Conservation (phyloP, 2,888 invertebrate genomes). For the Patella depressa region DNA sequence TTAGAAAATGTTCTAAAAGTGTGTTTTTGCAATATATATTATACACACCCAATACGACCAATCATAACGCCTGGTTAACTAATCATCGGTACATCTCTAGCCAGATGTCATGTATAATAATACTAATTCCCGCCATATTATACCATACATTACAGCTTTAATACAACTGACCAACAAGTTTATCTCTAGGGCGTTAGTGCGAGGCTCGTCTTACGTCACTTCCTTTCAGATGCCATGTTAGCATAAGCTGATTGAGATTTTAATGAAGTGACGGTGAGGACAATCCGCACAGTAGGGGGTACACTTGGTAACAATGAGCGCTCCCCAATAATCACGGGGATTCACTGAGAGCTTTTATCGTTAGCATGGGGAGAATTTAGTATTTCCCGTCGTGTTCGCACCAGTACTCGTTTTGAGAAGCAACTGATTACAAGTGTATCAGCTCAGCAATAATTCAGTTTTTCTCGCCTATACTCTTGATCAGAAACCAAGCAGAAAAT, state of each 20-base stretch:
- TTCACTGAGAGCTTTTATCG: constrained; percentile 5
- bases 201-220: constrained; percentile 2
- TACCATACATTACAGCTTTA: not conserved
- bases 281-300: not conserved
- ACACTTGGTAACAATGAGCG: not conserved
- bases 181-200: constrained; percentile 4
- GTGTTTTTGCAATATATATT: too few species aligned
- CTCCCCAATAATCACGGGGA: constrained; percentile 7
- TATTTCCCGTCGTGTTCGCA: constrained; percentile 11
- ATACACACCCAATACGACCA: too few species aligned
- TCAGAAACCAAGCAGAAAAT: constrained; percentile 11
- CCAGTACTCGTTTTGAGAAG: not conserved
- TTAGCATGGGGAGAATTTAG: constrained; percentile 9
- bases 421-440: constrained; percentile 7
- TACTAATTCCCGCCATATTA: not conserved
- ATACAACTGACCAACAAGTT: not conserved
- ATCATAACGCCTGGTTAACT: not conserved
- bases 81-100: not conserved
- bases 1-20: too few species aligned
- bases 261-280: constrained; percentile 8
- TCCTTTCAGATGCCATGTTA: constrained; percentile 12
- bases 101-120: not conserved
- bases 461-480: constrained; percentile 3
- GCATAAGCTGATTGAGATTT: constrained; percentile 11
- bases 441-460: not conserved